A percentile compares a stretch with the other conserved stretches of the same genome.
Conservation (phyloP, 1,140 invertebrate genomes). For the Euwallacea fornicatus region DNA sequence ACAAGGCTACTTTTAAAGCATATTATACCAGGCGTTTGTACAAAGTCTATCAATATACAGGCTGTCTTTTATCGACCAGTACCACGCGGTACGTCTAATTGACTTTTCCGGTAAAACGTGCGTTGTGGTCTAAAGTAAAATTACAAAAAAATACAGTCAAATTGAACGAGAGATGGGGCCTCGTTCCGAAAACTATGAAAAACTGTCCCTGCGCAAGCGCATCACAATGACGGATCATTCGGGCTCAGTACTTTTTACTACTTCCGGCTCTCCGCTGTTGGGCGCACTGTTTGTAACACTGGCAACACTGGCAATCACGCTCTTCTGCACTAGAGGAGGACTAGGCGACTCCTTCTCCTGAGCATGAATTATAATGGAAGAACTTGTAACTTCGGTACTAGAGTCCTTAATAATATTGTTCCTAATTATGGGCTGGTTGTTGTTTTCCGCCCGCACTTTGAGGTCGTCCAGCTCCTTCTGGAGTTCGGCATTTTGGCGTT, state of each 20-base stretch:
- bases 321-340: conserved; percentile 35
- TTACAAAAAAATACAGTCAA: background rate
- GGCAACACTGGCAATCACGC: conserved; percentile 44
- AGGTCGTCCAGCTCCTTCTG: conserved; percentile 29
- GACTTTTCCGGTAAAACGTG: conserved; percentile 7
- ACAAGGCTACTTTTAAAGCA: conserved; percentile 16
- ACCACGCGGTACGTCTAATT: conserved; percentile 9
- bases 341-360: background rate
- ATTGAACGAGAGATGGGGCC: too few relatives aligned
- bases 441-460: conserved; percentile 16
- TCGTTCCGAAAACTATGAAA: background rate
- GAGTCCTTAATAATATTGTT: conserved; percentile 27
- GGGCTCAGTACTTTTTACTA: conserved; percentile 43
- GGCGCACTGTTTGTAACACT: conserved; percentile 27
- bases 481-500: conserved; percentile 30
- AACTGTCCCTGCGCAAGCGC: conserved; percentile 23
- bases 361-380: conserved; percentile 42
- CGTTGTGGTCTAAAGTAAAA: conserved; percentile 12
- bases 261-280: conserved; percentile 33
- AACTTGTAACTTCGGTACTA: conserved; percentile 41
- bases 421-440: conserved; percentile 15
- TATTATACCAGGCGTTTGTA: conserved; percentile 17
- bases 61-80: conserved; percentile 15
- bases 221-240: conserved; percentile 49
- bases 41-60: conserved; percentile 27